Percentiles rank a stretch among this genome's conserved stretches.
phyloP scores from a whole-genome alignment of 2,113 vertebrate genomes.

The Hemichromis elongatus region DNA sequence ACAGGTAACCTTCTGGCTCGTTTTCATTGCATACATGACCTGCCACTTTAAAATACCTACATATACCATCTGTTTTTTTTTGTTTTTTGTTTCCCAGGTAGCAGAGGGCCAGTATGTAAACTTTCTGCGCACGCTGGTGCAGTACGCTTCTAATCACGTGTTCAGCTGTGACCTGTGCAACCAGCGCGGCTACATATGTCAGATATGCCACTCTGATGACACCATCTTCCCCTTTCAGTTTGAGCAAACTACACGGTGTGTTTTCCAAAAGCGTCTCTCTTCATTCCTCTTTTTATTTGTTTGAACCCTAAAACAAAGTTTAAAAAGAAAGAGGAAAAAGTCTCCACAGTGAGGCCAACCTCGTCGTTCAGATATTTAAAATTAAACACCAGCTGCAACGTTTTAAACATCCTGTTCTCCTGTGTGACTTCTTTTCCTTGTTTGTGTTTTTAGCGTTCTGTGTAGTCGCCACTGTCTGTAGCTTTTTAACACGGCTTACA shows the following conservation, averaged over 20 bases:
- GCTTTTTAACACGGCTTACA: accelerated
- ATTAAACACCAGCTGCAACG: not conserved
- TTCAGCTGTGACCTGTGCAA: conserved; percentile 90
- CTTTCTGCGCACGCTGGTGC: conserved; percentile 77
- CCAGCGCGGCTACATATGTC: conserved; percentile 93
- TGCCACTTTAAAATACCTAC: not conserved
- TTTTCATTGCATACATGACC: accelerated
- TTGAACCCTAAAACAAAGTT: not conserved
- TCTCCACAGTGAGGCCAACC: not conserved
- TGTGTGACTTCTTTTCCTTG: not conserved
- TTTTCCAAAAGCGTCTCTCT: accelerated
- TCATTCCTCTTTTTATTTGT: not conserved
- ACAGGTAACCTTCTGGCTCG: conserved; percentile 75
- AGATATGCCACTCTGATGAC: conserved; percentile 82
- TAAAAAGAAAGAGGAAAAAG: not conserved
- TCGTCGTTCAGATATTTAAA: not conserved
- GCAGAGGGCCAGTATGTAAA: conserved; percentile 75
- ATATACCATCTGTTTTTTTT: not conserved
- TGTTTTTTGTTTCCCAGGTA: conserved; percentile 74
- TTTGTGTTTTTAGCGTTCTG: not conserved
- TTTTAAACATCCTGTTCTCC: not conserved
- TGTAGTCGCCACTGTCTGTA: not conserved
- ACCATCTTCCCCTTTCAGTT: conserved; percentile 97
- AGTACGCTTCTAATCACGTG: conserved; percentile 83
- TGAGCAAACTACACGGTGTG: conserved; percentile 83